Evolutionary conservation across 2,888 invertebrate genomes (phyloP), one percentile per base, ranked within the genome.

Genomic region (Eretmocerus hayati): DNA sequence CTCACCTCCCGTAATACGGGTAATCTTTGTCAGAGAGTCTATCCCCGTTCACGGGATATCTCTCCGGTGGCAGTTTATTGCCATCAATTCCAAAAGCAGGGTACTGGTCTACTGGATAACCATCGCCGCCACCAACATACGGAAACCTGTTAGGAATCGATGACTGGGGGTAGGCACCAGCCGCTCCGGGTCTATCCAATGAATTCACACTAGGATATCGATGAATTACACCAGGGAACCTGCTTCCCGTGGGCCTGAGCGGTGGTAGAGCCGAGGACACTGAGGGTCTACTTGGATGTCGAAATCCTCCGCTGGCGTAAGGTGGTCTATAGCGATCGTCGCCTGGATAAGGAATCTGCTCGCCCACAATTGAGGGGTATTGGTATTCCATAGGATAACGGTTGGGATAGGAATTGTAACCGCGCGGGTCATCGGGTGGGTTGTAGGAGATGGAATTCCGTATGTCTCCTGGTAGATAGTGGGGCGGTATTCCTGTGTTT

Each of bases 1-100:
- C 54, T 57, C 31, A 65, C 68, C 66, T 58, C 39, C 60, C 48
- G 45, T 56, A 66, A n/a, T n/a, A n/a, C 1, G 65, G 62, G 52
- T 64, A 68, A 19, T 69, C 66, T 43, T 67, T 69, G 3, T 67
- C 67, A 0, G 66, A 68, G 54, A 65, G 71, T 42, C 71, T 59
- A 38, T 71, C 71, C 42, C 57, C 60, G 30, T 45, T 36, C 2
- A 20, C 5, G 2, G 80, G 80, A 75, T 78, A 79, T 66, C 79
- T 76, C 59, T 77, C 76, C 65, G 54, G 55, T 40, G 75, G 75
- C 59, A 72, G 71, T 56, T 60, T 56, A 21, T 62, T 60, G 54
- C 74, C 71, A n/a, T 59, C 64, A 13, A 61, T 54, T n/a, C 54
- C 54, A 18, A n/a, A n/a, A n/a, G n/a, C n/a, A n/a, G n/a, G n/a